phyloP scores from a whole-genome alignment of 2,888 invertebrate species.

The Machimus rusticus region DNA sequence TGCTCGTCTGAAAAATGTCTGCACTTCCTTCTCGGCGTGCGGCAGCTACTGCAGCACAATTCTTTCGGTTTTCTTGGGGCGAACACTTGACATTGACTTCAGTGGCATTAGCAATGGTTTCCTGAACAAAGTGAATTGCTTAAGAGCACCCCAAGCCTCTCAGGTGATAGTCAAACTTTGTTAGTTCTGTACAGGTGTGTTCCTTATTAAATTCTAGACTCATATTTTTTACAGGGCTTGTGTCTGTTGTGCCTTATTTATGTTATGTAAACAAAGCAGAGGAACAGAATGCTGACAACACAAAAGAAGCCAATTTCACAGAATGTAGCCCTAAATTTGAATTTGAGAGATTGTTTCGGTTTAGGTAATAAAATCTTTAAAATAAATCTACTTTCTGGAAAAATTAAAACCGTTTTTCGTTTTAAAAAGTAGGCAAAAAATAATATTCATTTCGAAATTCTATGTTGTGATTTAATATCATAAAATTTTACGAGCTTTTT shows the following conservation, averaged over 20 bases:
- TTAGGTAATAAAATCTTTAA: too few species aligned
- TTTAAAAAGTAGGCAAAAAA: too few species aligned
- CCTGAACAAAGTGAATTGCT: background rate
- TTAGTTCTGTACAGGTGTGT: background rate
- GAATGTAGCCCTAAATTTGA: background rate
- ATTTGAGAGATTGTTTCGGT: background rate
- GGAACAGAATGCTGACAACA: background rate
- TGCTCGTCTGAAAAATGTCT: background rate
- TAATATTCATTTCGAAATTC: too few species aligned
- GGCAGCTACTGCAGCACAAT: background rate
- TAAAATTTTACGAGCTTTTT: too few species aligned
- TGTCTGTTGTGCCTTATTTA: background rate
- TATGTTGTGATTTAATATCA: too few species aligned
- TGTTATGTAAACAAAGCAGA: background rate
- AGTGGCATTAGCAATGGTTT: constrained; percentile 30
- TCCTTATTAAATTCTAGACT: background rate
- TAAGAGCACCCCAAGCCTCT: background rate
- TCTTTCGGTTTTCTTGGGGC: constrained; percentile 3
- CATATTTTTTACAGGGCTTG: background rate
- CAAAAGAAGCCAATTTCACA: background rate
- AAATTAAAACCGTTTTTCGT: too few species aligned
- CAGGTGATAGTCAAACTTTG: constrained; percentile 9
- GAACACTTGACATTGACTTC: constrained; percentile 29
- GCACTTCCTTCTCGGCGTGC: background rate
- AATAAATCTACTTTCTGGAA: too few species aligned